These are phyloP conservation scores for Lacanobia wlatinum DNA, from an alignment of 2,888 invertebrate species.

Conservation along the genomic window DNA sequence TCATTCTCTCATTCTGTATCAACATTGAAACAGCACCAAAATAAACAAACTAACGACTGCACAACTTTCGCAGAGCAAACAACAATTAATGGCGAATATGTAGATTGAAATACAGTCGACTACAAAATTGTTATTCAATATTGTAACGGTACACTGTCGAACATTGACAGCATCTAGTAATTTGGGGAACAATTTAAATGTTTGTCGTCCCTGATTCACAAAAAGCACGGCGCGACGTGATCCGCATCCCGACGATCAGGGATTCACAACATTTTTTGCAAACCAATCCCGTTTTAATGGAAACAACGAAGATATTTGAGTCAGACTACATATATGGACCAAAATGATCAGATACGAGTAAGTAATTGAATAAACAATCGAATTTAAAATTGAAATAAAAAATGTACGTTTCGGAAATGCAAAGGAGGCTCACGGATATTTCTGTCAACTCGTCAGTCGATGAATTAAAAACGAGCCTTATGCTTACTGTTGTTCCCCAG, in stretches of 20 bases:
- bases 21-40: slow-evolving; percentile 39
- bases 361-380: slow-evolving; percentile 37
- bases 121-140: slow-evolving; percentile 61
- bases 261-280: slow-evolving; percentile 58
- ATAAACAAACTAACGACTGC: slow-evolving; percentile 50
- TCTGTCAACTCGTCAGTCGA: slow-evolving; percentile 26
- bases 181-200: slow-evolving; percentile 72
- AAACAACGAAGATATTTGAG: slow-evolving; percentile 55
- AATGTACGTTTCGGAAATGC: slow-evolving; percentile 32
- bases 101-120: slow-evolving; percentile 57
- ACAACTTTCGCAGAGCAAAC: slow-evolving; percentile 49
- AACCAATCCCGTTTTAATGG: slow-evolving; percentile 60
- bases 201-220: slow-evolving; percentile 73
- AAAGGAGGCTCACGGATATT: slow-evolving; percentile 14
- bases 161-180: slow-evolving; percentile 64
- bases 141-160: slow-evolving; percentile 49
- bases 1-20: slow-evolving; percentile 12
- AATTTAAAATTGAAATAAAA: slow-evolving; percentile 40
- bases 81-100: slow-evolving; percentile 55
- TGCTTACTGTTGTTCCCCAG: slow-evolving; percentile 4
- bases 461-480: slow-evolving; percentile 30
- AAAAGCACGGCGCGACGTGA: slow-evolving; percentile 70
- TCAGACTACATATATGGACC: slow-evolving; percentile 33
- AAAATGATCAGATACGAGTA: slow-evolving; percentile 13
- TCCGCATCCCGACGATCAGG: slow-evolving; percentile 62